phyloP scores from a whole-genome alignment of 2,113 vertebrate genomes.

The Microcebus ravelobensis region DNA sequence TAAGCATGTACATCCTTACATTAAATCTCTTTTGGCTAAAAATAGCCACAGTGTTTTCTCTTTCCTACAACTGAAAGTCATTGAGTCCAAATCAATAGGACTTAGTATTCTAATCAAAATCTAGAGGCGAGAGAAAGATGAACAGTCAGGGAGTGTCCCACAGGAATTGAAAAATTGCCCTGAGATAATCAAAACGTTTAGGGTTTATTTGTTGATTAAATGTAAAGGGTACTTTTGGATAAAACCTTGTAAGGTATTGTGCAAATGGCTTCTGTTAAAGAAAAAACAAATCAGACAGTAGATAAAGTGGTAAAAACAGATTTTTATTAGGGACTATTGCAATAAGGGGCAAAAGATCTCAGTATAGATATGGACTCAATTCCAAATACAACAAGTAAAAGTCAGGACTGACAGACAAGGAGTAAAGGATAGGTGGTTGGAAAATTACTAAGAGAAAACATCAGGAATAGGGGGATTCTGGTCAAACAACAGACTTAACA shows the following conservation, averaged over 20 bases:
- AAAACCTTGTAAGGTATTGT: background rate
- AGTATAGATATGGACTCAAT: background rate
- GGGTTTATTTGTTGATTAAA: background rate
- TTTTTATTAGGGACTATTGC: background rate
- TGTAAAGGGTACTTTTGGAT: background rate
- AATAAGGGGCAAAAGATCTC: background rate
- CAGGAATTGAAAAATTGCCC: background rate
- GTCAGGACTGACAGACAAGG: background rate
- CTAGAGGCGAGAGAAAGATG: background rate
- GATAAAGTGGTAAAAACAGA: background rate
- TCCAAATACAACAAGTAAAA: background rate
- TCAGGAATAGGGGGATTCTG: background rate
- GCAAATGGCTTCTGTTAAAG: background rate
- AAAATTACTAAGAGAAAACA: background rate
- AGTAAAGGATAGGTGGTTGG: background rate
- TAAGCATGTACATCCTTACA: background rate
- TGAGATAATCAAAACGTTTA: background rate
- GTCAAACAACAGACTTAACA: background rate
- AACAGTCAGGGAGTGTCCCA: background rate
- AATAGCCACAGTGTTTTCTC: background rate
- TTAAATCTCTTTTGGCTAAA: background rate
- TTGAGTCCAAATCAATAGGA: background rate
- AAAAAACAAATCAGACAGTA: background rate
- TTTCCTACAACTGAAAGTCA: background rate
- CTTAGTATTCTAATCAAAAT: background rate